Conservation (phyloP, 2,797 vertebrate species). For the Scyliorhinus canicula region DNA sequence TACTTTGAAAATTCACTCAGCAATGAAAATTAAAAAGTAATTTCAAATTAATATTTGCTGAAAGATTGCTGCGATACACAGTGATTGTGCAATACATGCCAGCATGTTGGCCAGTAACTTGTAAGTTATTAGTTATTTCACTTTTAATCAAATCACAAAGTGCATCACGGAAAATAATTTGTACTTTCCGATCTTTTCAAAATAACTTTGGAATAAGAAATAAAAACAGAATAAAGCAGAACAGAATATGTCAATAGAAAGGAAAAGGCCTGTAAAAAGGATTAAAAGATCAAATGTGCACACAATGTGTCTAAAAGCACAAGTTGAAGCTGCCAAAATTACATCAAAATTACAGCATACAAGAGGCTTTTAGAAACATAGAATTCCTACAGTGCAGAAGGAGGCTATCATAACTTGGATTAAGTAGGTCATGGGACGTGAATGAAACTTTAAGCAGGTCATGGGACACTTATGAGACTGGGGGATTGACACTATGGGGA, state of each 20-base stretch:
- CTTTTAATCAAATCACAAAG: background rate
- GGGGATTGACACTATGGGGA: too few relatives aligned
- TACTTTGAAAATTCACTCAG: background rate
- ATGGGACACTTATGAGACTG: too few relatives aligned
- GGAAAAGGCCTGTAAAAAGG: background rate
- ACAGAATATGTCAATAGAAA: background rate
- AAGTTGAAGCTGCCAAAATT: background rate
- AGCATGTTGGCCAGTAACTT: background rate
- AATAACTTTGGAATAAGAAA: background rate
- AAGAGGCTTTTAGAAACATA: too few relatives aligned
- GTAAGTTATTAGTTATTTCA: background rate
- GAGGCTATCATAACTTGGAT: too few relatives aligned
- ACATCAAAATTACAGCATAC: background rate
- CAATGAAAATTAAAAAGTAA: background rate
- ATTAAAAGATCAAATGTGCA: background rate
- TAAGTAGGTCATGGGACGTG: too few relatives aligned
- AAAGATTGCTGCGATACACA: background rate
- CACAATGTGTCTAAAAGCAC: background rate
- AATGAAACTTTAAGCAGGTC: too few relatives aligned
- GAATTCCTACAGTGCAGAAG: too few relatives aligned
- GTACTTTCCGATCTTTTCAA: background rate
- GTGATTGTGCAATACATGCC: background rate
- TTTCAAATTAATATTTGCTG: background rate
- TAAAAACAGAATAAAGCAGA: background rate
- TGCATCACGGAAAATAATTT: background rate